These are phyloP conservation scores for Heterochromis multidens DNA, from an alignment of 2,113 vertebrate genomes.

Conservation along the genomic window DNA sequence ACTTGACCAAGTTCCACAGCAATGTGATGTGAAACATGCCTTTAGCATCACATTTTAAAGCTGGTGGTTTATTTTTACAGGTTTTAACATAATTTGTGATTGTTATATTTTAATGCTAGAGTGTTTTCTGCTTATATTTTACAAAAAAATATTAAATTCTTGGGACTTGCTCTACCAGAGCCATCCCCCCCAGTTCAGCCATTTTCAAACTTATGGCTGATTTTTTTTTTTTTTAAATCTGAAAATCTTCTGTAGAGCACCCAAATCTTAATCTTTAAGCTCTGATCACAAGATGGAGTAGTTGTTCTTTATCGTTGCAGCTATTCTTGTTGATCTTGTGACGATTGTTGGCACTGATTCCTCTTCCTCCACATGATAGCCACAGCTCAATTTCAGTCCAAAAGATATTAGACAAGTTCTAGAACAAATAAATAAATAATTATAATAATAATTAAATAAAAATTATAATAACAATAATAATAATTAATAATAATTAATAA, in stretches of 20 bases:
- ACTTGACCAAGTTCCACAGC: neutral
- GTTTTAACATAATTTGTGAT: too few relatives aligned
- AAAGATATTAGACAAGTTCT: too few relatives aligned
- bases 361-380: neutral
- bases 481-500: too few relatives aligned
- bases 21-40: neutral
- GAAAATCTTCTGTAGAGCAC: too few relatives aligned
- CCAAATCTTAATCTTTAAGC: neutral
- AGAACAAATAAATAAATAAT: too few relatives aligned
- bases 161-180: too few relatives aligned
- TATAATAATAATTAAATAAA: too few relatives aligned
- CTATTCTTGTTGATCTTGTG: neutral
- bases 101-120: neutral
- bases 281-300: neutral
- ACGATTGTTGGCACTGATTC: neutral
- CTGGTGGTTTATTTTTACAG: fast-evolving
- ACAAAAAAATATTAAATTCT: too few relatives aligned
- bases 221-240: too few relatives aligned
- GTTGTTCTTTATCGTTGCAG: neutral
- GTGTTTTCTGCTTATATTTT: neutral
- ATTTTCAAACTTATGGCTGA: too few relatives aligned
- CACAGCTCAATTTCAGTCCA: neutral
- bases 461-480: too few relatives aligned
- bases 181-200: too few relatives aligned
- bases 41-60: neutral